Percentiles rank a stretch among this genome's conserved stretches.
These are phyloP conservation scores for Cyclopterus lumpus DNA, from an alignment of 2,797 vertebrate species.

Conservation along the genomic window DNA sequence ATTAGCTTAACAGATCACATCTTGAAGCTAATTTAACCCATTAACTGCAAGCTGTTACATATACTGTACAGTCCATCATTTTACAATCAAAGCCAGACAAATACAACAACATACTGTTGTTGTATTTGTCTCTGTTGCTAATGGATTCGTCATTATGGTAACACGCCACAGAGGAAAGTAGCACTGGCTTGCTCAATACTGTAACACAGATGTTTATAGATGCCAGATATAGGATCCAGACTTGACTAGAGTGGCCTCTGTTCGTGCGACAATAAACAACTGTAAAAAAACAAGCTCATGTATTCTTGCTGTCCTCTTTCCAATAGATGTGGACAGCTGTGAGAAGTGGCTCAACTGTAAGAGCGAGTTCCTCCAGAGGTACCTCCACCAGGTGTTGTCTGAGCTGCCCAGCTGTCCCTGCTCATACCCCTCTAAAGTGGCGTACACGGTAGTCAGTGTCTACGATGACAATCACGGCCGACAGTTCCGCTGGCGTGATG, in stretches of 20 bases:
- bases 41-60: not conserved
- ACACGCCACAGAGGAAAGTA: not conserved
- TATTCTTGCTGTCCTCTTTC: constrained; percentile 12
- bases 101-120: not conserved
- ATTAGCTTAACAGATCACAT: not conserved
- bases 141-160: not conserved
- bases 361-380: constrained; percentile 91
- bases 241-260: not conserved
- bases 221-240: not conserved
- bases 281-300: not conserved
- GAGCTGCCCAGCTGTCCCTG: constrained; percentile 95
- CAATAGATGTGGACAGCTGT: constrained; percentile 91
- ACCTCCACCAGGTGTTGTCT: constrained; percentile 87
- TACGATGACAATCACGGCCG: constrained; percentile 83
- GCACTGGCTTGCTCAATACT: not conserved
- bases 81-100: not conserved
- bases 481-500: constrained; percentile 90
- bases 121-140: not conserved
- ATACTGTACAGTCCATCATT: not conserved
- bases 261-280: constrained; percentile 1
- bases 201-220: not conserved
- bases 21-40: not conserved
- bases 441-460: constrained; percentile 85
- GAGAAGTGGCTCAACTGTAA: constrained; percentile 97
- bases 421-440: constrained; percentile 85